Evolutionary conservation across 2,113 vertebrate species (phyloP).

Genomic region (Toxotes jaculatrix): DNA sequence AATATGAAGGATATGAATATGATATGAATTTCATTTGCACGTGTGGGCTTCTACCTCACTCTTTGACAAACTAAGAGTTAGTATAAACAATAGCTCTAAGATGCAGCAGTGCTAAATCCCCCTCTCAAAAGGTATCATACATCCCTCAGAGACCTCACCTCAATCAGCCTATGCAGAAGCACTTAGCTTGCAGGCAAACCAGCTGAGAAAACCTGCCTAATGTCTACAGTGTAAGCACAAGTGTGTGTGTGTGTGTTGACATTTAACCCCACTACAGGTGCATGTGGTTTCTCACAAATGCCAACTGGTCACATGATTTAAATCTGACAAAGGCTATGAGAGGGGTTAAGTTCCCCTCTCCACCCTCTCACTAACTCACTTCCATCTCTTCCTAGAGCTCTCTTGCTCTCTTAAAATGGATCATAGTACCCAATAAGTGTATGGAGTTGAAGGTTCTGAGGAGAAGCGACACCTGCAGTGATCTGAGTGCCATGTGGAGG

Average conservation of each 20-base stretch:
- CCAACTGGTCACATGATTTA: conserved; percentile 87
- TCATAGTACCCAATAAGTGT: conserved; percentile 55
- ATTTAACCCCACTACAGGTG: conserved; percentile 93
- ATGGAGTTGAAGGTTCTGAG: conserved; percentile 10
- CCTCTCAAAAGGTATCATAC: conserved; percentile 40
- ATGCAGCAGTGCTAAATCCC: conserved; percentile 35
- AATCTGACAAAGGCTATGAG: conserved; percentile 82
- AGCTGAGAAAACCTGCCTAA: conserved; percentile 69
- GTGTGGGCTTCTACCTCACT: not conserved
- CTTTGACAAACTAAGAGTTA: conserved; percentile 7
- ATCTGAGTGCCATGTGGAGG: conserved; percentile 55
- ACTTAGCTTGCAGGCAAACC: conserved; percentile 53
- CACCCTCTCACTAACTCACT: conserved; percentile 24
- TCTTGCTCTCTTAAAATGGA: conserved; percentile 57
- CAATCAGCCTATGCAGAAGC: conserved; percentile 56
- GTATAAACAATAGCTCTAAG: conserved; percentile 27
- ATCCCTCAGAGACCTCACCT: conserved; percentile 51
- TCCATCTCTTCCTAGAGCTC: conserved; percentile 39
- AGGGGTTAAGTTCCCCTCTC: conserved; percentile 52
- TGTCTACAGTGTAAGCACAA: conserved; percentile 35
- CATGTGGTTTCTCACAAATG: conserved; percentile 92
- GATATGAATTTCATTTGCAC: not conserved
- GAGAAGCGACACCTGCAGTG: conserved; percentile 67
- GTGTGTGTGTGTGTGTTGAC: conserved; percentile 77
- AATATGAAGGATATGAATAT: no score